Base-by-base conservation (phyloP, 2,113 vertebrate species). In the Nothoprocta pentlandii region DNA sequence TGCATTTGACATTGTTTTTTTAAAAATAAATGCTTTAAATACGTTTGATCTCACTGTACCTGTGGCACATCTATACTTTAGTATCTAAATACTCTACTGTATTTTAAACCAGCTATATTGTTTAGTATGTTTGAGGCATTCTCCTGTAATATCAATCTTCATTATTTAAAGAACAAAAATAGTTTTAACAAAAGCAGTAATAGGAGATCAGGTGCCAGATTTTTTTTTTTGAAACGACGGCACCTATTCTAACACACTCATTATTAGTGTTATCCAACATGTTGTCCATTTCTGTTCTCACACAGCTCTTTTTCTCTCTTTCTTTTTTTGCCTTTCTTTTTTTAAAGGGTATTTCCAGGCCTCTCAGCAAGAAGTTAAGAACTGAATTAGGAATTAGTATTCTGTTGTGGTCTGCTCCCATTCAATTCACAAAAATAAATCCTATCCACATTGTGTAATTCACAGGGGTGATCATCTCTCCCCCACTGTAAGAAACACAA, bases 351-450 rank as follows among this genome's bases (percentile, higher is more conserved):
- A 80, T 87, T 92, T 71, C 36, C 23, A 70, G 63, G 62, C 30
- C 23, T 64, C 49, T 87, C 59, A 82, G 74, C 41, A 77, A 83
- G 70, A 70, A 85, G 36, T 30, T 85, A 66, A 82, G 41, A 80
- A 74, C 83, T 53, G 6, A 80, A 71, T 75, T 78, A 86, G 78
- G 6, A 80, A 71, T 75, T 78, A 86, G 78, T 58, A 89, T 51
- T 44, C 39, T 85, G 30, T 46, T 85, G 66, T 16, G 32, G 67
- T 63, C 26, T 90, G 59, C 30, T 77, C 30, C 28, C 25, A 89
- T 61, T 90, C 66, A 76, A 47, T 71, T 84, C 21, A 68, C 68
- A 87, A 41, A 92, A 83, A 74, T 58, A 92, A 91, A 94, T 82
- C 51, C 56, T 32, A 87, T 63, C 28, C 46, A 59, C 12, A 54